phyloP scores from a whole-genome alignment of 2,888 invertebrate species.

The Tiphia femorata region DNA sequence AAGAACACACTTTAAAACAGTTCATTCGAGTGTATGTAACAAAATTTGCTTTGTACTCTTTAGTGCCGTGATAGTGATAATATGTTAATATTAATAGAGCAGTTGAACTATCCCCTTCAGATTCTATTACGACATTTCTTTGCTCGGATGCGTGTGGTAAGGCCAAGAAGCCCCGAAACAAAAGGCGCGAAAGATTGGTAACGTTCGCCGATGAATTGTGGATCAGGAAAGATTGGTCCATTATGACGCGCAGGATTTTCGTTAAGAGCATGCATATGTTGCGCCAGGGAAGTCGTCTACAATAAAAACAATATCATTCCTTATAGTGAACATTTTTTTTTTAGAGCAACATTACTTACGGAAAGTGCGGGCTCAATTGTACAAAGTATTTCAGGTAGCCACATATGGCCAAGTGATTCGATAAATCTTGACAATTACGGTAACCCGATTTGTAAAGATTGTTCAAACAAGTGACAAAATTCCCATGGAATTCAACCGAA shows the following conservation, averaged over 20 bases:
- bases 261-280: constrained; percentile 28
- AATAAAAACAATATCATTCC: constrained; percentile 2
- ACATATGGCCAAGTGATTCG: constrained; percentile 40
- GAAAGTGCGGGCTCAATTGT: constrained; percentile 22
- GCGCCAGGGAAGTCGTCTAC: constrained; percentile 26
- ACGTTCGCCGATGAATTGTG: constrained; percentile 14
- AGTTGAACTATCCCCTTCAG: constrained; percentile 13
- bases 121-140: constrained; percentile 19
- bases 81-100: constrained; percentile 40
- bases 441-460: constrained; percentile 34
- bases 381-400: constrained; percentile 49
- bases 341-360: too few relatives aligned
- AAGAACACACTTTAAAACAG: too few relatives aligned
- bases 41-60: constrained; percentile 25
- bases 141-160: constrained; percentile 21
- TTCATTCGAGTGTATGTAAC: not conserved
- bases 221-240: constrained; percentile 21
- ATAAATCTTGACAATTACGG: constrained; percentile 32
- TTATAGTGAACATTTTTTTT: not conserved
- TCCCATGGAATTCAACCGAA: constrained; percentile 21
- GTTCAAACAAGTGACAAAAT: constrained; percentile 37
- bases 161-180: constrained; percentile 33
- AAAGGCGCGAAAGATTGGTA: constrained; percentile 25
- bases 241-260: constrained; percentile 18
- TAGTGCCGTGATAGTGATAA: constrained; percentile 43